These are phyloP conservation scores for Leptosomus discolor DNA, from an alignment of 2,113 vertebrate genomes.

Conservation along the genomic window DNA sequence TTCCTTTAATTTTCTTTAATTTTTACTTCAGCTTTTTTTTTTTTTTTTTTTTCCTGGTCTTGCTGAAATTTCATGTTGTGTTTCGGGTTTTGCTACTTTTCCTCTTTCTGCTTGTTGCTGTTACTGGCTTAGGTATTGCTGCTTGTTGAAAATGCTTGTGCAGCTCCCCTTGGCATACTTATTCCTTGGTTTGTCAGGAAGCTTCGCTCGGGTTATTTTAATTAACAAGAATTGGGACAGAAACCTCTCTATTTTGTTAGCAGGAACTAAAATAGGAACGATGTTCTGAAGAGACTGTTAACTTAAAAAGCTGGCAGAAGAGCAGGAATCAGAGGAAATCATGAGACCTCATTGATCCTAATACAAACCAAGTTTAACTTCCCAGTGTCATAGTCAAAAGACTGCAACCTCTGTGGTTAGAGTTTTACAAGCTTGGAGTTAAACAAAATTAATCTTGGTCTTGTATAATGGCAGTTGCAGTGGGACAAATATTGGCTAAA, in stretches of 20 bases:
- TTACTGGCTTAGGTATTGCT: not conserved
- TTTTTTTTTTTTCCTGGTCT: not conserved
- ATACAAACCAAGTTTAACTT: not conserved
- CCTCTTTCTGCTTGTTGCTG: not conserved
- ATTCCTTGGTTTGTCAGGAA: not conserved
- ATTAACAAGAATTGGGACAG: not conserved
- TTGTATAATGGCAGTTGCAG: not conserved
- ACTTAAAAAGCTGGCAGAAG: not conserved
- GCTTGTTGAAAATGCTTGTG: not conserved
- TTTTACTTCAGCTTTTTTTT: not conserved
- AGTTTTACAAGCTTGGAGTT: not conserved
- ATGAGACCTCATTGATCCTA: not conserved
- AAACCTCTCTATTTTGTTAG: not conserved
- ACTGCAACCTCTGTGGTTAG: not conserved
- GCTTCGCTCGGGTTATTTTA: not conserved
- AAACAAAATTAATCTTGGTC: not conserved
- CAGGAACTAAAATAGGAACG: not conserved
- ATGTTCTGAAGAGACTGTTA: not conserved
- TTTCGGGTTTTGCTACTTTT: not conserved
- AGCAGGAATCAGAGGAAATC: not conserved
- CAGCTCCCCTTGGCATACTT: not conserved
- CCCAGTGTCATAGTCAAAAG: not conserved
- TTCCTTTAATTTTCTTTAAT: constrained; percentile 10
- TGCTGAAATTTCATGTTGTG: not conserved
- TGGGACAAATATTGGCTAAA: not conserved